Conservation (phyloP, 2,888 invertebrate species). For the Baronia brevicornis region DNA sequence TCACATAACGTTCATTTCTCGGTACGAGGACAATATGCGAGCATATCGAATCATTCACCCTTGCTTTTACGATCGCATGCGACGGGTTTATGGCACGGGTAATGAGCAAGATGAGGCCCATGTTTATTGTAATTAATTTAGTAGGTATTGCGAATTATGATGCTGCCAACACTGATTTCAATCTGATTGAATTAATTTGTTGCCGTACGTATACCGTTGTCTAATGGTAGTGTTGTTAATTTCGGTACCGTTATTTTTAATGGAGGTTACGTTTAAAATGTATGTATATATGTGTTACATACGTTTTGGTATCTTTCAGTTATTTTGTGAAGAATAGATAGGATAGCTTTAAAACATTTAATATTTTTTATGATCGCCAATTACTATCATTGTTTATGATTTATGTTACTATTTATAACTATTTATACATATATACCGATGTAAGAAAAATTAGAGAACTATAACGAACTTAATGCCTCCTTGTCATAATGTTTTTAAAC, state of each 20-base stretch:
- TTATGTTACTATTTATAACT: no score
- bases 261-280: no score
- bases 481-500: no score
- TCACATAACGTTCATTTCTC: conserved; percentile 45
- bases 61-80: conserved; percentile 42
- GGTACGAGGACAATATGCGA: conserved; percentile 43
- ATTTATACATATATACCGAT: no score
- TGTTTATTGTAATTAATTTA: conserved; percentile 34
- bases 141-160: conserved; percentile 16
- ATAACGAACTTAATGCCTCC: no score
- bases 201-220: conserved; percentile 5
- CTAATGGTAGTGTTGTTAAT: background rate
- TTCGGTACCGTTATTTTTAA: background rate
- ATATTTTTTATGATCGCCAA: no score
- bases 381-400: no score
- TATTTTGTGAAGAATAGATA: no score
- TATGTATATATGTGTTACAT: no score
- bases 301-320: no score
- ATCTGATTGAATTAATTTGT: conserved; percentile 14
- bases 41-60: conserved; percentile 60
- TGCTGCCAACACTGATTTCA: conserved; percentile 8
- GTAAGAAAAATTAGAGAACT: no score
- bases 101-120: conserved; percentile 29
- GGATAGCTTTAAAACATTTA: no score
- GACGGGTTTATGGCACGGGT: conserved; percentile 42